phyloP scores from a whole-genome alignment of 2,797 vertebrate genomes.

The Pachyuromys duprasi region DNA sequence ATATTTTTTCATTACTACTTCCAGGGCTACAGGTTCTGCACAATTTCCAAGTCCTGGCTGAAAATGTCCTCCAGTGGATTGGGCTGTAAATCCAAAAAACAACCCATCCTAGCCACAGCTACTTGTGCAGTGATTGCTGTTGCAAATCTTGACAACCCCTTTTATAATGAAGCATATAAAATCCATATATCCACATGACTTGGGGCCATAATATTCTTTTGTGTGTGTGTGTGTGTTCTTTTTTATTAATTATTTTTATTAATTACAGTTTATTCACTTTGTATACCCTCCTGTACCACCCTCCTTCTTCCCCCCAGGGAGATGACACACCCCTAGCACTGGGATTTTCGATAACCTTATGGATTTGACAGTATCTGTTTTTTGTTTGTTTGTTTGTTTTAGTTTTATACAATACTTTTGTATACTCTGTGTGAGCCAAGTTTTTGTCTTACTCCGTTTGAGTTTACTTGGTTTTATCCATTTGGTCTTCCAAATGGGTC shows the following conservation, averaged over 20 bases:
- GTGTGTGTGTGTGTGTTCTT: too few species aligned
- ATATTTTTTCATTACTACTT: neutral
- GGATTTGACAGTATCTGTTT: neutral
- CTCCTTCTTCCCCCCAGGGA: too few species aligned
- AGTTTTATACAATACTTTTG: neutral
- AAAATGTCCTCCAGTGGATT: neutral
- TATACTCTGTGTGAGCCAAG: neutral
- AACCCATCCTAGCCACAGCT: neutral
- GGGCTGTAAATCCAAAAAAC: neutral
- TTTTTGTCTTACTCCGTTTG: neutral
- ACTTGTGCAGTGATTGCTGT: neutral
- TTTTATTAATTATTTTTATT: too few species aligned
- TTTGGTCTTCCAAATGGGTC: neutral
- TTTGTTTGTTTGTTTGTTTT: neutral
- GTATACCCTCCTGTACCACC: too few species aligned
- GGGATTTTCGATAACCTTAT: neutral
- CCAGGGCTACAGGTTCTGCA: neutral
- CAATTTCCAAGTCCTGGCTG: neutral
- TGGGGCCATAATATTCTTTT: too few species aligned
- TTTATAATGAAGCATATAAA: neutral
- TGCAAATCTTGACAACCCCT: neutral
- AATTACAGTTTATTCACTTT: too few species aligned
- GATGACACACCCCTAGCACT: neutral
- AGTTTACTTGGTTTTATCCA: neutral
- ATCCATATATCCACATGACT: neutral